These are phyloP conservation scores for Hydrozoanthus gracilis DNA, from an alignment of 92 coral and sea anemone genomes.

Conservation along the genomic window DNA sequence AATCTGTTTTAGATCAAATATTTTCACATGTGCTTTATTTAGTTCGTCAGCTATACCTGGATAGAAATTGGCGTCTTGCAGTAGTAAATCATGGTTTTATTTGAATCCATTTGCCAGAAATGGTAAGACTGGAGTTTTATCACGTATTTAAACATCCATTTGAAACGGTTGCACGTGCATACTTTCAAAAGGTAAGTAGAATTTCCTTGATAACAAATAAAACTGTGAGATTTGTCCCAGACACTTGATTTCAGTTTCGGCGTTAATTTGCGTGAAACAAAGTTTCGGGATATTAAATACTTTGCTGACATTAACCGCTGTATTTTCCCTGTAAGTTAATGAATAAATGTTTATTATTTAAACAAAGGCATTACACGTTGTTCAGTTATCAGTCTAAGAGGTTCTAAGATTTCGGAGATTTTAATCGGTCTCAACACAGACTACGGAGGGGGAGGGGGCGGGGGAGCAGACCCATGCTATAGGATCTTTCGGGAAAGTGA, in stretches of 20 bases:
- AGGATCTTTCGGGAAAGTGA: too few relatives aligned
- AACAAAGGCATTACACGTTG: too few relatives aligned
- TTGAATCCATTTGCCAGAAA: constrained; percentile 36
- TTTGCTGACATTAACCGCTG: too few relatives aligned
- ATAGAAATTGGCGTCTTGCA: not conserved
- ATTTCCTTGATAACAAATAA: not conserved
- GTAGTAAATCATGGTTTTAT: not conserved
- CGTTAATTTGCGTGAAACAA: too few relatives aligned
- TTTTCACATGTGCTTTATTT: not conserved
- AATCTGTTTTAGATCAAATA: not conserved
- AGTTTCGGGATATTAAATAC: not conserved
- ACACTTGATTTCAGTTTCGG: too few relatives aligned
- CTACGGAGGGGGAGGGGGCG: too few relatives aligned
- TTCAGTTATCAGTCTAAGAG: too few relatives aligned
- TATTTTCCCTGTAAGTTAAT: not conserved
- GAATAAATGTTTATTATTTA: not conserved
- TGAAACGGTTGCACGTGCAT: constrained; percentile 84
- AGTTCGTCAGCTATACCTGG: not conserved
- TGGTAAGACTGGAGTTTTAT: constrained; percentile 81
- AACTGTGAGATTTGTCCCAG: too few relatives aligned
- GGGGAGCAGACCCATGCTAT: too few relatives aligned
- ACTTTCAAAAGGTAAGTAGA: constrained; percentile 85
- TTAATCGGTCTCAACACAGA: too few relatives aligned
- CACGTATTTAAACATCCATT: constrained; percentile 91
- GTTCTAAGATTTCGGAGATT: too few relatives aligned